Conservation (phyloP, 2,113 vertebrate species). For the Heterochromis multidens region DNA sequence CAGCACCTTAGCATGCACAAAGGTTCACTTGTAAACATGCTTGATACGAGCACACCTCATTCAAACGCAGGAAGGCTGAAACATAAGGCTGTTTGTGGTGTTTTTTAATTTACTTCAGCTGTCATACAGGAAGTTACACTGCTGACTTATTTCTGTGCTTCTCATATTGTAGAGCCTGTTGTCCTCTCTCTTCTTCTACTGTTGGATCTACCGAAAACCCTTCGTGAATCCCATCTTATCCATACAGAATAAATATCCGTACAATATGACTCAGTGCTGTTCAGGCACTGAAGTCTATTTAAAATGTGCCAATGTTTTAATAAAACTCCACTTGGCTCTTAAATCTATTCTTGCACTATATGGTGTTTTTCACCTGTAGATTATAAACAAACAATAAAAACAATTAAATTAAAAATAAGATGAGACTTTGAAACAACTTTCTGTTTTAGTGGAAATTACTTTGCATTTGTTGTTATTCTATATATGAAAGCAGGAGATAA, state of each 20-base stretch:
- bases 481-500: no score
- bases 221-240: background rate
- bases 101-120: background rate
- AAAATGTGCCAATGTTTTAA: background rate
- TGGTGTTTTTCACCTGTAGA: no score
- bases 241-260: background rate
- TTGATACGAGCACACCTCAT: background rate
- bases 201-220: background rate
- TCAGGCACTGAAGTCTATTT: background rate
- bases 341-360: no score
- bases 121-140: conserved; percentile 11
- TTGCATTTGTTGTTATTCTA: background rate
- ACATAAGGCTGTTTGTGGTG: background rate
- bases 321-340: no score
- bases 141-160: conserved; percentile 48
- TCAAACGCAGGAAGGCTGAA: background rate
- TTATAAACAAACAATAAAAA: background rate
- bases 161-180: conserved; percentile 10
- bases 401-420: background rate
- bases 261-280: background rate
- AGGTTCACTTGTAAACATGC: background rate
- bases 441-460: background rate
- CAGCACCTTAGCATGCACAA: background rate
- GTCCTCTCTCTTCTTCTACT: background rate
- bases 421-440: background rate